Conservation (phyloP, 2,797 vertebrate genomes). For the Buphagus erythrorhynchus region DNA sequence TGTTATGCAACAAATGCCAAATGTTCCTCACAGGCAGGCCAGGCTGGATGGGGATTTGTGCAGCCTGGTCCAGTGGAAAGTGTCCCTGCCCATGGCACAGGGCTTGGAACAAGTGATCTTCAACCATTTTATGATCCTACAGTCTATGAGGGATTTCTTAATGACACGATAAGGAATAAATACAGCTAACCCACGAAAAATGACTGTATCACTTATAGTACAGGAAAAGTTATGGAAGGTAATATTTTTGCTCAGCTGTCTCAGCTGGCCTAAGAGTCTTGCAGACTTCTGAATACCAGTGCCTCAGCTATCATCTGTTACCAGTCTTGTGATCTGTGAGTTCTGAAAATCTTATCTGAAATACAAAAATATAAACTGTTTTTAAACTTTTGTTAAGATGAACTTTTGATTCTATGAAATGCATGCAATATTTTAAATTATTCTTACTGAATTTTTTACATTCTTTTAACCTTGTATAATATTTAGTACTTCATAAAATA, state of each 20-base stretch:
- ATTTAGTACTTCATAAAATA: neutral
- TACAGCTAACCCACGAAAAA: neutral
- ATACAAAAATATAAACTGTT: neutral
- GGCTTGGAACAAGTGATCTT: neutral
- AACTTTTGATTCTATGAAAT: neutral
- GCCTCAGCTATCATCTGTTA: neutral
- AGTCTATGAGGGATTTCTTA: neutral
- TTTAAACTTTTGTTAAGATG: neutral
- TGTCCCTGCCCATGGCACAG: neutral
- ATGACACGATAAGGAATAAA: neutral
- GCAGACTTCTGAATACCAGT: neutral
- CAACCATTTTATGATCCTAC: neutral
- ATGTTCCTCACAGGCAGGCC: neutral
- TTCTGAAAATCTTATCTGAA: neutral
- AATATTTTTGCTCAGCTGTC: neutral
- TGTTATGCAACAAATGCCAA: neutral
- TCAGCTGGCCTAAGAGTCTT: neutral
- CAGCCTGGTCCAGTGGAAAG: neutral
- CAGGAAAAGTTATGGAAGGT: neutral
- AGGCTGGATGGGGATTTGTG: neutral
- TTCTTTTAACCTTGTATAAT: neutral
- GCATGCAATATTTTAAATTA: neutral
- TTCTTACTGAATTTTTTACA: neutral
- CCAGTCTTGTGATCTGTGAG: neutral
- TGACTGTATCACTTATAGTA: neutral